phyloP scores from a whole-genome alignment of 2,113 vertebrate genomes.

The Rafetus swinhoei region DNA sequence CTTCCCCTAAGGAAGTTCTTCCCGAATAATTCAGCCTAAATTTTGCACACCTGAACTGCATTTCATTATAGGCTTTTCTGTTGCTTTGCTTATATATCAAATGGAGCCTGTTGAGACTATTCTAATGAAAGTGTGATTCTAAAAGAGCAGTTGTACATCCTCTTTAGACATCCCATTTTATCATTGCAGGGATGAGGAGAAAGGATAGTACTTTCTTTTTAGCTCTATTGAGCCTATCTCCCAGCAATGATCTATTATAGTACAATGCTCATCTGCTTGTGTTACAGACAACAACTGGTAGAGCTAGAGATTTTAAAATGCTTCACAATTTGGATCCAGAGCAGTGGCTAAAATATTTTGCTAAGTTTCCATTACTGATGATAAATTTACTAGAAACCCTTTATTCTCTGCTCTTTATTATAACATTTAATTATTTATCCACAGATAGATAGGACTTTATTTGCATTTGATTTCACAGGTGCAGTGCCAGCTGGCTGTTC shows the following conservation, averaged over 20 bases:
- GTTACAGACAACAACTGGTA: conserved; percentile 54
- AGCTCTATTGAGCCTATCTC: conserved; percentile 29
- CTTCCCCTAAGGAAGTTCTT: not conserved
- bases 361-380: conserved; percentile 41
- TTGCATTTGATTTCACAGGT: conserved; percentile 37
- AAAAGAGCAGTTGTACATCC: not conserved
- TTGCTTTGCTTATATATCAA: not conserved
- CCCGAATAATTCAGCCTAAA: not conserved
- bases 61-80: not conserved
- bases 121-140: not conserved
- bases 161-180: not conserved
- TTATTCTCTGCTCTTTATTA: not conserved
- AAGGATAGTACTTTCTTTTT: conserved; percentile 1
- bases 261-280: conserved; percentile 47
- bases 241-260: conserved; percentile 41
- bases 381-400: conserved; percentile 59
- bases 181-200: not conserved
- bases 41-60: not conserved
- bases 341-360: conserved; percentile 66
- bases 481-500: not conserved
- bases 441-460: not conserved
- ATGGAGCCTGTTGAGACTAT: not conserved
- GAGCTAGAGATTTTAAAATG: conserved; percentile 63
- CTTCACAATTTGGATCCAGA: conserved; percentile 59
- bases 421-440: conserved; percentile 30